Conservation (phyloP, 1,140 invertebrate genomes). For the Drosophila burlai region DNA sequence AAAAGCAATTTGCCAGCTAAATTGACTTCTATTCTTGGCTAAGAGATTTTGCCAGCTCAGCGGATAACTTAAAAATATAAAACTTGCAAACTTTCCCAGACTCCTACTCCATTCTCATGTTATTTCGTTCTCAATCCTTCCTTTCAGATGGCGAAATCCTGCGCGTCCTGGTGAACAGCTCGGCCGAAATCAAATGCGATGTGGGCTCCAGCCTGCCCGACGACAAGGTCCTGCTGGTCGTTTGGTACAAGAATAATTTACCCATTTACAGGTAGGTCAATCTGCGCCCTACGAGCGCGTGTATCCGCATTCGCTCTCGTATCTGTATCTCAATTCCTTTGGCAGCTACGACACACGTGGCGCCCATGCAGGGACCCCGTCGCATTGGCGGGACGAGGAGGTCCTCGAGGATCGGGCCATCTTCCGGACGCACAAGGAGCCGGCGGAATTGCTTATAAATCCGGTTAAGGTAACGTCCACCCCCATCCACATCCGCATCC, state of each 20-base stretch:
- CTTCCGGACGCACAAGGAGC: constrained; percentile 86
- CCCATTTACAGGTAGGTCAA: constrained; percentile 87
- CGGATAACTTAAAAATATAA: constrained; percentile 16
- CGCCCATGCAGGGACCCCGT: constrained; percentile 85
- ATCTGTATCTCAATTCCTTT: constrained; percentile 29
- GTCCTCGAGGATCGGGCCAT: constrained; percentile 86
- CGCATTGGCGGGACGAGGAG: constrained; percentile 86
- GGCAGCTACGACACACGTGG: constrained; percentile 86
- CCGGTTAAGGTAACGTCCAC: constrained; percentile 74
- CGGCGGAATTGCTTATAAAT: constrained; percentile 86
- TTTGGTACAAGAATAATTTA: constrained; percentile 88
- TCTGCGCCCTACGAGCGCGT: not conserved
- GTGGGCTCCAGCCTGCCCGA: constrained; percentile 86
- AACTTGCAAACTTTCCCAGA: constrained; percentile 25
- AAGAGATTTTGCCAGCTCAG: constrained; percentile 18
- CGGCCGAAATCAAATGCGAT: constrained; percentile 87
- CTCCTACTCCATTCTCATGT: constrained; percentile 10
- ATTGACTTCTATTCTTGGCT: constrained; percentile 37
- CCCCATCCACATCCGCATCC: not conserved
- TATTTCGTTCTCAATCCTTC: constrained; percentile 1
- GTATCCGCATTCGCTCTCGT: constrained; percentile 11
- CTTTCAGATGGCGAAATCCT: constrained; percentile 82
- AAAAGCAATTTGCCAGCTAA: constrained; percentile 52
- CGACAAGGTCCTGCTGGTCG: constrained; percentile 87
- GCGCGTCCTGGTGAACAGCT: constrained; percentile 86